Conservation (phyloP, 2,113 vertebrate species). For the Gobius niger region DNA sequence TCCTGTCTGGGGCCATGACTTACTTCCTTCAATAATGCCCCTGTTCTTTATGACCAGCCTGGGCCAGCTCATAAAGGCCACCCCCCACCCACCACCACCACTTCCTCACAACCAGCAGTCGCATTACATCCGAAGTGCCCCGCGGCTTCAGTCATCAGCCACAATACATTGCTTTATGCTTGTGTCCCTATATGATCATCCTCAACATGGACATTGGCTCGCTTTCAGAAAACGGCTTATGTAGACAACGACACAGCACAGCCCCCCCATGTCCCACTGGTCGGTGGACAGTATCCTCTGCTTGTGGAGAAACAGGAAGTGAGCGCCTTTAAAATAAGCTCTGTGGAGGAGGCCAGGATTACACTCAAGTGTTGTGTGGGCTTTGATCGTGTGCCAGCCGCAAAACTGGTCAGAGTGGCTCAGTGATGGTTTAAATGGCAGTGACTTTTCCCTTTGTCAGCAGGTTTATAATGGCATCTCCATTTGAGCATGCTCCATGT, state of each 20-base stretch:
- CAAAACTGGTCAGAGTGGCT: slow-evolving; percentile 40
- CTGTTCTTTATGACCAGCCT: slow-evolving; percentile 42
- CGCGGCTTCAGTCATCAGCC: slow-evolving; percentile 49
- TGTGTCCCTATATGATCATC: slow-evolving; percentile 13
- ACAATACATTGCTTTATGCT: slow-evolving; percentile 1
- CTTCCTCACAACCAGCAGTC: neutral
- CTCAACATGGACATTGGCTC: neutral
- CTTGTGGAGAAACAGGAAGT: slow-evolving; percentile 67
- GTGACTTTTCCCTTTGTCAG: slow-evolving; percentile 58
- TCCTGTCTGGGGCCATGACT: slow-evolving; percentile 28
- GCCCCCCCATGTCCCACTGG: slow-evolving; percentile 15
- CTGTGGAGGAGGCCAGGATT: slow-evolving; percentile 42
- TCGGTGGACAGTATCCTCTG: slow-evolving; percentile 52
- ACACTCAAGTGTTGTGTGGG: slow-evolving; percentile 44
- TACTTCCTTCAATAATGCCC: slow-evolving; percentile 33
- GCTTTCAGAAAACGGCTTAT: neutral
- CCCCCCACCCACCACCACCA: neutral
- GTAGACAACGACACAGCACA: slow-evolving; percentile 15
- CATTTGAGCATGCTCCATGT: slow-evolving; percentile 33
- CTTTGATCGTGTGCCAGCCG: slow-evolving; percentile 62
- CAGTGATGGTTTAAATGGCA: slow-evolving; percentile 18
- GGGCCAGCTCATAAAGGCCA: slow-evolving; percentile 45
- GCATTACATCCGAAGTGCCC: slow-evolving; percentile 34
- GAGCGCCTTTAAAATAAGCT: slow-evolving; percentile 56
- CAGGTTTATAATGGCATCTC: slow-evolving; percentile 54